Evolutionary conservation across 2,888 invertebrate genomes (phyloP).

Genomic region (Mamestra brassicae): DNA sequence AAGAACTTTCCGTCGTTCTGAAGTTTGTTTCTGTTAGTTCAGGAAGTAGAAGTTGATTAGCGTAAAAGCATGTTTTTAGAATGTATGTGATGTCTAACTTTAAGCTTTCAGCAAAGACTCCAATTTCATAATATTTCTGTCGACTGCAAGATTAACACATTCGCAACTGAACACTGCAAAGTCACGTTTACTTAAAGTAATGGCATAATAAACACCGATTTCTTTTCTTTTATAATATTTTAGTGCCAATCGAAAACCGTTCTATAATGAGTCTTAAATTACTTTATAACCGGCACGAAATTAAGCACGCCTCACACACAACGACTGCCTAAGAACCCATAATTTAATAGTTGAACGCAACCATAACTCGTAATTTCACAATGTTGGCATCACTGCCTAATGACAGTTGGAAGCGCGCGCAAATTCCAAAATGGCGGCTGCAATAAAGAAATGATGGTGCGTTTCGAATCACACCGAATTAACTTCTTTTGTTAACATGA

Average conservation of each 20-base stretch:
- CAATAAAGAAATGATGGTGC: slow-evolving; percentile 84
- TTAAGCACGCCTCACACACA: slow-evolving; percentile 77
- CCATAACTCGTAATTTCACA: slow-evolving; percentile 86
- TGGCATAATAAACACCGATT: slow-evolving; percentile 37
- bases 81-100: slow-evolving; percentile 5
- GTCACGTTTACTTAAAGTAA: slow-evolving; percentile 27
- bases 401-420: slow-evolving; percentile 84
- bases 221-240: slow-evolving; percentile 61
- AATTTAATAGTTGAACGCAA: slow-evolving; percentile 87
- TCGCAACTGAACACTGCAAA: slow-evolving; percentile 17
- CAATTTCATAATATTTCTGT: slow-evolving; percentile 9
- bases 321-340: slow-evolving; percentile 78
- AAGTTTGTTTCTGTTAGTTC: slow-evolving; percentile 28
- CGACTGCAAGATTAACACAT: slow-evolving; percentile 12
- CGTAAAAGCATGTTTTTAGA: slow-evolving; percentile 21
- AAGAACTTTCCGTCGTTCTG: slow-evolving; percentile 27
- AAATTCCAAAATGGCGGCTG: slow-evolving; percentile 87
- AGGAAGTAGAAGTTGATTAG: slow-evolving; percentile 33
- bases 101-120: slow-evolving; percentile 1
- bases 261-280: slow-evolving; percentile 74
- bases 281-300: slow-evolving; percentile 83
- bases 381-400: slow-evolving; percentile 89
- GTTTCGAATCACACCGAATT: slow-evolving; percentile 84
- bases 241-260: slow-evolving; percentile 64
- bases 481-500: slow-evolving; percentile 79